Base-by-base conservation (phyloP, 2,797 vertebrate genomes). In the Pipistrellus pygmaeus region DNA sequence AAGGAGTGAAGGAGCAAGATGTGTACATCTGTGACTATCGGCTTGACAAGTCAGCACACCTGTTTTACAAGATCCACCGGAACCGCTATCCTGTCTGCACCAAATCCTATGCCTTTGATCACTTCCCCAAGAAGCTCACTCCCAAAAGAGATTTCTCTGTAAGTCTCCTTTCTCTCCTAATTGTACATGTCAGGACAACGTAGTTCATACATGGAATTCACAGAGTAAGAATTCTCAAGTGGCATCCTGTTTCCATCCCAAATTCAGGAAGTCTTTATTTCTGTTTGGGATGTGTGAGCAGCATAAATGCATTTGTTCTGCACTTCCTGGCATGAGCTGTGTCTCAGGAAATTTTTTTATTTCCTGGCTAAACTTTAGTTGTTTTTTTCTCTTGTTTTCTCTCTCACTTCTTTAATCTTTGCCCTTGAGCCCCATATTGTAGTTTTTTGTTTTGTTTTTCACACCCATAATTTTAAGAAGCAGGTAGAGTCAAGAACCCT, bases 51-150 rank as follows among this genome's bases (percentile, higher is more conserved):
- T 99, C 99, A 0, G 99, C 99, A 64, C 99, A 99, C 95, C 98
- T 99, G 80, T 99, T 99, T 97, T 99, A 99, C 98, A 99, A 99
- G 98, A 99, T 99, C 97, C 99, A 99, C 97, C 99, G 99, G 1
- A 99, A 99, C 96, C 99, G 99, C 64, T 99, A 99, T 93, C 99
- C 99, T 0, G 99, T 99, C 77, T 99, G 99, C 98, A 99, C 99
- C 97, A 99, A 99, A 97, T 98, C 99, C 85, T 99, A 99, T 14
- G 99, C 99, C 97, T 99, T 99, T 93, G 99, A 99, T 97, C 99
- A 99, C 98, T 99, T 99, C 98, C 98, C 99, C 96, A 99, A 99
- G 98, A 98, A 99, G 93, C 99, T 99, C 94, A 97, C 99, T 0
- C 99, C 99, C 92, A 99, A 99, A 96, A 99, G 99, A 97, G 99